Evolutionary conservation across 2,797 vertebrate species (phyloP).

Genomic region (Mormyrus proboscirostris): DNA sequence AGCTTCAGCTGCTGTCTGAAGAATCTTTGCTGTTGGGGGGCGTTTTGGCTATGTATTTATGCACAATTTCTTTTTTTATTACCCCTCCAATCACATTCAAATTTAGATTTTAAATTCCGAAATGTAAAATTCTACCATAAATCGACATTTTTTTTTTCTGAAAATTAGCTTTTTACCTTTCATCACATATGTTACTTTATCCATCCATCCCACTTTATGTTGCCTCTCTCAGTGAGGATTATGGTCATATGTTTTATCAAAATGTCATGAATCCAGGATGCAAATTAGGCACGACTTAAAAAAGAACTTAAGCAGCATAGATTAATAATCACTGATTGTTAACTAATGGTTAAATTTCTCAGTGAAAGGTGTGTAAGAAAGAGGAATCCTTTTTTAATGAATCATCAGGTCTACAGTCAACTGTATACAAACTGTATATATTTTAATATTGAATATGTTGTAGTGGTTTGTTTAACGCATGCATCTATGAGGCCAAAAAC

Average conservation of each 20-base stretch:
- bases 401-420: constrained; percentile 54
- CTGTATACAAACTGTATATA: constrained; percentile 95
- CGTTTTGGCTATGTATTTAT: background rate
- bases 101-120: background rate
- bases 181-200: background rate
- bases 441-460: constrained; percentile 68
- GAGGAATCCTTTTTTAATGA: constrained; percentile 38
- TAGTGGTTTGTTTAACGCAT: constrained; percentile 94
- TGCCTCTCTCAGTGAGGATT: background rate
- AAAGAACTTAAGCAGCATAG: constrained; percentile 29
- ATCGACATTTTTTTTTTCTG: background rate
- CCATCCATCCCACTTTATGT: background rate
- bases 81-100: background rate
- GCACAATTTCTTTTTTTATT: background rate
- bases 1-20: background rate
- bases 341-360: constrained; percentile 24
- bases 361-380: constrained; percentile 12
- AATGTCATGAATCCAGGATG: background rate
- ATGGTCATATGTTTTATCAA: background rate
- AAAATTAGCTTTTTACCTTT: background rate
- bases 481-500: constrained; percentile 78
- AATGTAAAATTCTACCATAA: background rate
- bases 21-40: background rate
- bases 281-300: background rate
- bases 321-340: constrained; percentile 36